Base-by-base conservation (phyloP, 2,888 invertebrate genomes). In the Leuctra nigra region DNA sequence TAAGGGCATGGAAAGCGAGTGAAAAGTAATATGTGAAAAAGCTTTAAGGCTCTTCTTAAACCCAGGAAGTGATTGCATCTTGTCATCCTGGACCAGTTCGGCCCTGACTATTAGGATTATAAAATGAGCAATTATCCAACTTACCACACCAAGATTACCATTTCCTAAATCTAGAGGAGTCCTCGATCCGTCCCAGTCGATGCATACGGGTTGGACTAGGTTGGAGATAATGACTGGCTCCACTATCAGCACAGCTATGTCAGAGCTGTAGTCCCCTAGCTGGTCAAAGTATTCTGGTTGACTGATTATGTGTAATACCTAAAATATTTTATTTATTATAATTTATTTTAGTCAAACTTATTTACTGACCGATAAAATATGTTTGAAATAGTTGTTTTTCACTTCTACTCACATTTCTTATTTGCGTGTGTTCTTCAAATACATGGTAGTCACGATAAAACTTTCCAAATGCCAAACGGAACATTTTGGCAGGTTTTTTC, bases 221-320 rank as follows among this genome's bases (percentile, higher is more conserved):
- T 68, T 65, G 33, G 71, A 68, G 54, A 78, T 74, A 1, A 64
- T 62, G 4, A 77, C 73, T 0, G 73, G 63, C 1, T 68, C 64
- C 9, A 80, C 66, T 1, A 75, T 64, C 2, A 82, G 57, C 1
- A 81, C 58, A 0, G 81, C 80, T 14, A 81, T 70, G 64, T 82
- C 82, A 0, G 78, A 77, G 36, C 78, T 79, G 61, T 75, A 80
- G 64, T 79, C 79, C 0, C 75, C 73, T 58, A 53, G 66, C 44
- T 70, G 64, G 36, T 80, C 80, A 59, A 71, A 74, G 67, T 77
- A 81, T 0, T 73, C 66, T 0, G 66, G 62, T 7, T 78, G 76
- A 1, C 75, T 62, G 11, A 70, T 65, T 3, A 80, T 72, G 3
- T 70, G 67, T n/a, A 66, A 63, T 0, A 79, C 69, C 66, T 75